Evolutionary conservation across 1,140 invertebrate genomes (phyloP), one percentile per base, ranked within the genome.

Genomic region (Bursaphelenchus mucronatus): DNA sequence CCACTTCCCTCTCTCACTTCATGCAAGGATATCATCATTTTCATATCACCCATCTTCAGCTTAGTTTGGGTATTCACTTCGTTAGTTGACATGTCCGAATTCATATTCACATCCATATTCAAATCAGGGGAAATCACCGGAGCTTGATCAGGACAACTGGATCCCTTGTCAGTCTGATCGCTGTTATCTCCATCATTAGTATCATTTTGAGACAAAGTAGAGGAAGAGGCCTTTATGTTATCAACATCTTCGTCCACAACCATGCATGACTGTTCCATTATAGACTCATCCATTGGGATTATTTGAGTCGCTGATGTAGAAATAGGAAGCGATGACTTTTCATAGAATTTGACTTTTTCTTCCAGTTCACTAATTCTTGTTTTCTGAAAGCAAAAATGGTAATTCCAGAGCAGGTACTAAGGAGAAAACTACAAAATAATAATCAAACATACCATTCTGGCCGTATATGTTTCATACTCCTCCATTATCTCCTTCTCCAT

Each of bases 11-110:
- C 68, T 40, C 55, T 43, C 15, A 70, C 58, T 30, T 70, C 63
- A 49, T 73, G 40, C 10, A 70, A 43, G 7, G 68, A 54, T 39
- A 70, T 73, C 68, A 70, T 70, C 58, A 64, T 64, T n/a, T 66
- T 68, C 67, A 61, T 68, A 43, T 70, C 68, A 21, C 58, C 19
- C 41, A 45, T 19, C 3, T 61, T 47, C 11, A 70, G 40, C 39
- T 51, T 56, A n/a, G 68, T 70, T 61, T 70, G 68, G 17, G 62
- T 66, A 9, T 40, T 13, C 19, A 66, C 39, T 30, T 30, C 30
- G 30, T 30, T 30, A 30, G 30, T 30, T 30, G 30, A 30, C 30
- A 30, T 30, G 30, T 30, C 30, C 30, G 30, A 30, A 30, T 30
- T 30, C 30, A 30, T 30, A 30, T 30, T 30, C 30, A 30, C 30